Conservation (phyloP, 2,888 invertebrate genomes). For the Phlogophora meticulosa region DNA sequence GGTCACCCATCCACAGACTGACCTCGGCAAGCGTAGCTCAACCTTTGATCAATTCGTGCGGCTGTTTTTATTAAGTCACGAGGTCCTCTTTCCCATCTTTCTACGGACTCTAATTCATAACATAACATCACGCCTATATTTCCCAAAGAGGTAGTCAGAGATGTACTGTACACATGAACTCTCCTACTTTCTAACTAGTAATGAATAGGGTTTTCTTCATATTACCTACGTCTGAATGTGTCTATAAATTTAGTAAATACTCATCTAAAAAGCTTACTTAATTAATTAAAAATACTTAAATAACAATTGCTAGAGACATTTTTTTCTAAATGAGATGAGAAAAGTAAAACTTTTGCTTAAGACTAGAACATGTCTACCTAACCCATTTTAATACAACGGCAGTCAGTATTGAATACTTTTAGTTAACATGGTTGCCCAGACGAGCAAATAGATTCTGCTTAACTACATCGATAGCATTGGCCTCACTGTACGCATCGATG, state of each 20-base stretch:
- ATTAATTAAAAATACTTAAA: background rate
- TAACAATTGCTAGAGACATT: constrained; percentile 1
- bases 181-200: background rate
- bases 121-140: background rate
- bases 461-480: constrained; percentile 90
- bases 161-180: background rate
- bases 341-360: constrained; percentile 34
- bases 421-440: constrained; percentile 67
- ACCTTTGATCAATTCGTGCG: too few relatives aligned
- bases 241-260: constrained; percentile 1
- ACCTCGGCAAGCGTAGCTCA: too few relatives aligned
- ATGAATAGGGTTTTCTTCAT: background rate
- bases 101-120: background rate
- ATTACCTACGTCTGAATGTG: background rate
- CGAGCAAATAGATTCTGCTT: constrained; percentile 88
- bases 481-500: constrained; percentile 93
- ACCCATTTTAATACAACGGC: background rate
- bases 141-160: background rate
- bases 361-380: constrained; percentile 35
- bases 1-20: too few relatives aligned
- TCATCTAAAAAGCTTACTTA: background rate
- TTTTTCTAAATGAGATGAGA: constrained; percentile 8
- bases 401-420: constrained; percentile 17
- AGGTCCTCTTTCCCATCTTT: background rate
- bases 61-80: too few relatives aligned